A percentile compares a stretch with the other conserved stretches of the same genome.
phyloP scores from a whole-genome alignment of 2,797 vertebrate genomes.

The Sebastiscus tertius region DNA sequence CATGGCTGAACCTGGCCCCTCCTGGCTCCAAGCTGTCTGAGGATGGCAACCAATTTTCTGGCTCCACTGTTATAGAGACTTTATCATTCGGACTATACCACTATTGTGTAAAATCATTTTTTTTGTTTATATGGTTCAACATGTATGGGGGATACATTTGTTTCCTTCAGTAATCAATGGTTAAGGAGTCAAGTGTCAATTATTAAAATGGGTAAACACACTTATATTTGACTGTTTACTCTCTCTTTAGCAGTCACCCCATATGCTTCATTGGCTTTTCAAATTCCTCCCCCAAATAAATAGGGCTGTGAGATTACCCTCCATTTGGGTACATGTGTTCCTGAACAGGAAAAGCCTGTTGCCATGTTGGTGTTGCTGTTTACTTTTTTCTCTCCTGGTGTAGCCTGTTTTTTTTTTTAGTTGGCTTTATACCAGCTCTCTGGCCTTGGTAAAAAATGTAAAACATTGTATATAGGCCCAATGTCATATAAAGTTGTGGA shows the following conservation, averaged over 20 bases:
- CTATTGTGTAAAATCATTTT: not conserved
- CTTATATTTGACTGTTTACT: conserved; percentile 13
- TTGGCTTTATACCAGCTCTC: not conserved
- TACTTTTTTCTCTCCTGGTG: not conserved
- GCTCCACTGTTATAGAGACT: not conserved
- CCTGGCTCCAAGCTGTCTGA: conserved; percentile 54
- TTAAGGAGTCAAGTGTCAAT: not conserved
- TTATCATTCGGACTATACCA: not conserved
- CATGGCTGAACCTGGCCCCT: conserved; percentile 34
- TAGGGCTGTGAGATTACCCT: conserved; percentile 6
- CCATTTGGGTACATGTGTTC: not conserved
- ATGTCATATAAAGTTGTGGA: no score
- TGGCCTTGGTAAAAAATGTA: not conserved
- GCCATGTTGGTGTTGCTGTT: not conserved
- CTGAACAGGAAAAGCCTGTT: not conserved
- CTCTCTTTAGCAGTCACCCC: not conserved
- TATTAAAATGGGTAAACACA: not conserved
- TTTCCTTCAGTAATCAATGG: not conserved
- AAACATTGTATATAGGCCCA: not conserved
- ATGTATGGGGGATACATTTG: not conserved
- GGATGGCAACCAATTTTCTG: conserved; percentile 31
- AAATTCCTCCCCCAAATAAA: conserved; percentile 15
- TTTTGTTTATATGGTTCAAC: not conserved
- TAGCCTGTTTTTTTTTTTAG: not conserved
- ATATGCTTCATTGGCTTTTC: not conserved